phyloP scores from a whole-genome alignment of 2,113 vertebrate genomes.

The Leptocoma aspasia region DNA sequence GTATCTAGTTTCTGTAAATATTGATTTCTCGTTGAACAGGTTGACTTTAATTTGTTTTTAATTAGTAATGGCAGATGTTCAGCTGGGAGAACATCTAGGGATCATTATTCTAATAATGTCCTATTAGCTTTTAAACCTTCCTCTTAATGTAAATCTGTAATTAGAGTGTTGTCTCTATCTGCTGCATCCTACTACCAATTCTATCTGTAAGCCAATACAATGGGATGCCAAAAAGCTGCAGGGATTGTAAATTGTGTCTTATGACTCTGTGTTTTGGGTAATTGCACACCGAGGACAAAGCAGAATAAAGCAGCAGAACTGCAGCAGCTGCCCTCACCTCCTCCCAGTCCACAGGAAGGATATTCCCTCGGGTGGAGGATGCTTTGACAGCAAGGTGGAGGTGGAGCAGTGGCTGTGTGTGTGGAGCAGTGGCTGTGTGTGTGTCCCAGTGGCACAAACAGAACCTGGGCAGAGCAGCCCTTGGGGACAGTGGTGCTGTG shows the following conservation, averaged over 20 bases:
- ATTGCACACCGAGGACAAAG: slow-evolving; percentile 13
- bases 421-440: too few species aligned
- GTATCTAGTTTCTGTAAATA: slow-evolving; percentile 57
- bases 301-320: background rate
- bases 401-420: background rate
- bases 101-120: slow-evolving; percentile 65
- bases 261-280: background rate
- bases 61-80: slow-evolving; percentile 71
- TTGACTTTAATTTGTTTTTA: slow-evolving; percentile 65
- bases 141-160: slow-evolving; percentile 60
- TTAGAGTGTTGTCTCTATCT: slow-evolving; percentile 37
- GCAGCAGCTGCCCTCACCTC: background rate
- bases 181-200: slow-evolving; percentile 24
- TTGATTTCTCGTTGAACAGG: slow-evolving; percentile 43
- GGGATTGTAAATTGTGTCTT: slow-evolving; percentile 37
- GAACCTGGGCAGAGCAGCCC: background rate
- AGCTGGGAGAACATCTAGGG: slow-evolving; percentile 58
- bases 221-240: slow-evolving; percentile 21
- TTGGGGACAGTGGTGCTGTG: background rate
- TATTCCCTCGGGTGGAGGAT: background rate
- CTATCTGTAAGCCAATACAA: background rate
- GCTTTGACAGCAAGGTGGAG: background rate
- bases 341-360: background rate
- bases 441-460: background rate
- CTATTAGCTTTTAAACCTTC: slow-evolving; percentile 63